Evolutionary conservation across 2,113 vertebrate species (phyloP).

Genomic region (Conger conger): DNA sequence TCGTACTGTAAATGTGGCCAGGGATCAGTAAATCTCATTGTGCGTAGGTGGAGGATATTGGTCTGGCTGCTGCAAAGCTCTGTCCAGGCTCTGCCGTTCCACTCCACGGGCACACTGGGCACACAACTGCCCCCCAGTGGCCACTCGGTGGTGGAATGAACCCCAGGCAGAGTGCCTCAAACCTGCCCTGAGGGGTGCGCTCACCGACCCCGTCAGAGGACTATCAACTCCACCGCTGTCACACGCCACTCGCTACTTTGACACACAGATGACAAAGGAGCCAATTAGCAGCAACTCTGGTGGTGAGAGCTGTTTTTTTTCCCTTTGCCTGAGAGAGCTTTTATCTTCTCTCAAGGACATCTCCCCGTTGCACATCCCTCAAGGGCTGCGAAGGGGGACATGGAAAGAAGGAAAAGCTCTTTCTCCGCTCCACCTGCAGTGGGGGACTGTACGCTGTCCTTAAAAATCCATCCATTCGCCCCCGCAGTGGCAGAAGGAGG

Average conservation of each 20-base stretch:
- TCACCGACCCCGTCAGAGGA: constrained; percentile 1
- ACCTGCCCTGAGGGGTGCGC: not conserved
- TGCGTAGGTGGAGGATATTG: not conserved
- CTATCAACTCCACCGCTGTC: not conserved
- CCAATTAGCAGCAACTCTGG: constrained; percentile 20
- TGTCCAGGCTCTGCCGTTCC: too few species aligned
- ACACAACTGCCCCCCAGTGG: not conserved
- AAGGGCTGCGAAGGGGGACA: constrained; percentile 6
- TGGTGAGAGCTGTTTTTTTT: not conserved
- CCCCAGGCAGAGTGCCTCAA: constrained; percentile 12
- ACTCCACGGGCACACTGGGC: not conserved
- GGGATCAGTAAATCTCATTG: not conserved
- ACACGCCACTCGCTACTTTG: constrained; percentile 19
- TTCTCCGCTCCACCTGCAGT: not conserved
- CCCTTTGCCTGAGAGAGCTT: constrained; percentile 5
- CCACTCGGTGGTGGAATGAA: not conserved
- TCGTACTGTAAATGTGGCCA: not conserved
- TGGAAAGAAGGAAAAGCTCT: not conserved
- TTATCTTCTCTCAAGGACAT: constrained; percentile 16
- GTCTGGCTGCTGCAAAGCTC: not conserved
- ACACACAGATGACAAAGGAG: constrained; percentile 24
- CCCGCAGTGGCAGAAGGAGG: not conserved
- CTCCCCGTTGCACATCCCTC: not conserved
- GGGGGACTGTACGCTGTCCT: not conserved
- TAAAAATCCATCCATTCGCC: not conserved